Conservation (phyloP, 2,113 vertebrate species). For the Genyomyrus donnyi region DNA sequence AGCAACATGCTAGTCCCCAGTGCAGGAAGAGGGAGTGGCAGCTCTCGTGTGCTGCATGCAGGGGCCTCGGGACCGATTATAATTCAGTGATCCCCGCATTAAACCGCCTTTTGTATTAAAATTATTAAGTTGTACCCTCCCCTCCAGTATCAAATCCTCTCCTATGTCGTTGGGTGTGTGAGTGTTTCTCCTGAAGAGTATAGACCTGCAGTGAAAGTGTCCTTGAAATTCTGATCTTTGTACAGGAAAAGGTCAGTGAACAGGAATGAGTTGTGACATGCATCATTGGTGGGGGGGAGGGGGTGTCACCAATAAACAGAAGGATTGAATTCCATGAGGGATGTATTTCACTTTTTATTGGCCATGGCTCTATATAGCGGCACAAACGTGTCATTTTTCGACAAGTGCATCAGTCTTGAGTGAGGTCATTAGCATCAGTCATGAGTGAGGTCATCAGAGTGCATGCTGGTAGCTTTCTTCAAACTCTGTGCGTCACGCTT, state of each 20-base stretch:
- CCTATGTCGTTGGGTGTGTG: neutral
- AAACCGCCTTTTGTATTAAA: neutral
- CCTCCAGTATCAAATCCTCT: neutral
- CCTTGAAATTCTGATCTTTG: neutral
- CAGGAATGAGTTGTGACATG: neutral
- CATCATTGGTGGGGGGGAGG: neutral
- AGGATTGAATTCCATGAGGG: neutral
- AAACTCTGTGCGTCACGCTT: neutral
- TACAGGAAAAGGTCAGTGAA: neutral
- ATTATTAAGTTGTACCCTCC: neutral
- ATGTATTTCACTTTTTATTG: neutral
- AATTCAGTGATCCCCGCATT: neutral
- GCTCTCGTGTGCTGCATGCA: neutral
- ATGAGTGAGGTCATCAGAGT: neutral
- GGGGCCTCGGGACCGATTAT: neutral
- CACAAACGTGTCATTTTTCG: neutral
- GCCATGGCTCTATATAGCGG: neutral
- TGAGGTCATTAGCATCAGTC: neutral
- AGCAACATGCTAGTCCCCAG: neutral
- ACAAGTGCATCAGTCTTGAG: neutral
- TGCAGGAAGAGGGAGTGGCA: neutral
- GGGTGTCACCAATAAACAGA: neutral
- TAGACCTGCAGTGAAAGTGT: neutral
- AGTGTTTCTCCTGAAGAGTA: neutral
- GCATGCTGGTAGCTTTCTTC: neutral